These are phyloP conservation scores for Chydorus sphaericus DNA, from an alignment of 2,888 invertebrate genomes.

Conservation along the genomic window DNA sequence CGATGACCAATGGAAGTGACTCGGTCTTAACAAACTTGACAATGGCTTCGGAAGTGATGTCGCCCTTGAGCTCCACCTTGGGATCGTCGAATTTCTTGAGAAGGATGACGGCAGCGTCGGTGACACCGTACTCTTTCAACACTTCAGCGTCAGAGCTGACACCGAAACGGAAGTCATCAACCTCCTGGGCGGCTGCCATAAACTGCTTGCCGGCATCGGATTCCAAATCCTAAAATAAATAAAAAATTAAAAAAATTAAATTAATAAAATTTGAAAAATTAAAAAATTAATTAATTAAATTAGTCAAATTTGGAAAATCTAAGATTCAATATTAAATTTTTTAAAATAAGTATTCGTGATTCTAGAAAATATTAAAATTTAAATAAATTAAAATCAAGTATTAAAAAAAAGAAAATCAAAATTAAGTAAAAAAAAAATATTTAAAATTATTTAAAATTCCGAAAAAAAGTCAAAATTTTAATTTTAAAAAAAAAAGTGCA, in stretches of 20 bases:
- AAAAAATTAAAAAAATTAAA: slow-evolving; percentile 15
- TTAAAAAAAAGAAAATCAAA: not conserved
- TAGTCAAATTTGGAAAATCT: not conserved
- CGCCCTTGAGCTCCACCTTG: slow-evolving; percentile 54
- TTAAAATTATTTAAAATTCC: not conserved
- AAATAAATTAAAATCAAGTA: slow-evolving; percentile 7
- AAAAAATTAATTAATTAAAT: not conserved
- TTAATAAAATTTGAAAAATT: slow-evolving; percentile 1
- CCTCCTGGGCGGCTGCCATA: slow-evolving; percentile 56
- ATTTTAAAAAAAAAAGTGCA: not conserved
- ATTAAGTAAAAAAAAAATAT: not conserved
- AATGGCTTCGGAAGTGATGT: slow-evolving; percentile 47
- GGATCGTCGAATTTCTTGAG: slow-evolving; percentile 89
- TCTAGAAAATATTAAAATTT: slow-evolving; percentile 30
- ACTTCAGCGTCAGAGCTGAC: slow-evolving; percentile 65
- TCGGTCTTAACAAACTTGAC: slow-evolving; percentile 70
- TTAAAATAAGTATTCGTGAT: no score
- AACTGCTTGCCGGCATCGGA: slow-evolving; percentile 69
- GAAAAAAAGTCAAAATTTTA: not conserved
- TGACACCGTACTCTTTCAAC: slow-evolving; percentile 60
- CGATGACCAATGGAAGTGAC: slow-evolving; percentile 77
- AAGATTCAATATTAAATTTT: no score
- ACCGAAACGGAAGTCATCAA: slow-evolving; percentile 82
- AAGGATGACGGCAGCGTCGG: slow-evolving; percentile 66
- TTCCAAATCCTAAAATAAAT: slow-evolving; percentile 44